Conservation (phyloP, 2,797 vertebrate genomes). For the Pogonophryne albipinna region DNA sequence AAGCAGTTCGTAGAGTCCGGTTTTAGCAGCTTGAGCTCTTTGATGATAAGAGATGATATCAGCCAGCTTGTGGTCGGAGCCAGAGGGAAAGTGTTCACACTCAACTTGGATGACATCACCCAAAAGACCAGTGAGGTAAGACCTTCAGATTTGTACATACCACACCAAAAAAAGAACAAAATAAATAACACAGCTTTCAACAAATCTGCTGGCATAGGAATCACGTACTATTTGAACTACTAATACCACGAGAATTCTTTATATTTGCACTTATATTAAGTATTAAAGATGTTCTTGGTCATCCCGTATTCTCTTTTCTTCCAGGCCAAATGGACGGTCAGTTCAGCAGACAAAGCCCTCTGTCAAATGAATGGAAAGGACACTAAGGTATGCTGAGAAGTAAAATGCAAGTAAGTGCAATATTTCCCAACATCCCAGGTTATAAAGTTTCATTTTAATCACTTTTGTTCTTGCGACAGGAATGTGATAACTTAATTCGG, state of each 20-base stretch:
- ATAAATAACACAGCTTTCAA: too few relatives aligned
- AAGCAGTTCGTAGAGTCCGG: conserved; percentile 41
- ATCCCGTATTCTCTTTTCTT: not conserved
- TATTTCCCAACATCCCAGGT: not conserved
- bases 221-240: not conserved
- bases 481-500: conserved; percentile 50
- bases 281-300: not conserved
- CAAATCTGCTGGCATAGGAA: too few relatives aligned
- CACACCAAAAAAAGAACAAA: not conserved
- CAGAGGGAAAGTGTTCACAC: conserved; percentile 41
- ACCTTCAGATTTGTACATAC: too few relatives aligned
- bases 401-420: not conserved
- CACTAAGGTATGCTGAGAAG: conserved; percentile 10
- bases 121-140: conserved; percentile 35
- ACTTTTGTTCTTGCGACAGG: not conserved
- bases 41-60: conserved; percentile 48
- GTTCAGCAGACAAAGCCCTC: conserved; percentile 17
- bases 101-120: conserved; percentile 41
- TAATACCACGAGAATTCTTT: not conserved
- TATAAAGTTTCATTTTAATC: accelerated
- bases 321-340: conserved; percentile 31
- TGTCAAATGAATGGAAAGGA: conserved; percentile 40
- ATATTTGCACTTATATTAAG: not conserved
- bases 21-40: conserved; percentile 37
- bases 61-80: conserved; percentile 39